A percentile compares a stretch with the other conserved stretches of the same genome.
Conservation (phyloP, 2,797 vertebrate species). For the Scolopax bukidnonensis region DNA sequence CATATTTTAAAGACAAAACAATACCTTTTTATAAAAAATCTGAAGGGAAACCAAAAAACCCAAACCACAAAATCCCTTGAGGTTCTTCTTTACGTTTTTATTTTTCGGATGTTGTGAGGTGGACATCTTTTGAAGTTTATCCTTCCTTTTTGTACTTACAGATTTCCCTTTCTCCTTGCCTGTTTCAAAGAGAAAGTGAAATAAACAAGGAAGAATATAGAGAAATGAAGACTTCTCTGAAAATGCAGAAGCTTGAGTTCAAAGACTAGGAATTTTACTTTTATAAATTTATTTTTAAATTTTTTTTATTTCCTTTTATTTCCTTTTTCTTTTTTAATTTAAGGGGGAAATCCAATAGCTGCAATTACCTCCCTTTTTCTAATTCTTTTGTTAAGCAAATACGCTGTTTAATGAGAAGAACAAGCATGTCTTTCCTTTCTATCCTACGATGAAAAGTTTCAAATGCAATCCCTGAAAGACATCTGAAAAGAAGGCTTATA, state of each 20-base stretch:
- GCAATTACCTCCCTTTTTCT: background rate
- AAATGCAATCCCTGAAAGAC: background rate
- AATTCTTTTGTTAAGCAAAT: background rate
- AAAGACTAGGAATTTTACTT: background rate
- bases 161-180: background rate
- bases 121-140: slow-evolving; percentile 14
- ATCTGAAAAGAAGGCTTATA: background rate
- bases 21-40: background rate
- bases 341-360: background rate
- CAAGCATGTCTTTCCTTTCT: background rate
- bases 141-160: background rate
- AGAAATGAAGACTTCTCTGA: background rate
- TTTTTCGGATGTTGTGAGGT: background rate
- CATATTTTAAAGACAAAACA: background rate
- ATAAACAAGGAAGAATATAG: background rate
- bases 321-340: background rate
- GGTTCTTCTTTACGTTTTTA: background rate
- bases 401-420: background rate
- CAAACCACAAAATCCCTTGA: background rate
- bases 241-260: background rate
- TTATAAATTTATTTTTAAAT: background rate
- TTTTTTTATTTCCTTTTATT: background rate
- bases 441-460: background rate
- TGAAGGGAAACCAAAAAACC: background rate
- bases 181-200: slow-evolving; percentile 37